Evolutionary conservation across 2,113 vertebrate species (phyloP), one percentile per base, ranked within the genome.

Genomic region (Agapornis roseicollis): DNA sequence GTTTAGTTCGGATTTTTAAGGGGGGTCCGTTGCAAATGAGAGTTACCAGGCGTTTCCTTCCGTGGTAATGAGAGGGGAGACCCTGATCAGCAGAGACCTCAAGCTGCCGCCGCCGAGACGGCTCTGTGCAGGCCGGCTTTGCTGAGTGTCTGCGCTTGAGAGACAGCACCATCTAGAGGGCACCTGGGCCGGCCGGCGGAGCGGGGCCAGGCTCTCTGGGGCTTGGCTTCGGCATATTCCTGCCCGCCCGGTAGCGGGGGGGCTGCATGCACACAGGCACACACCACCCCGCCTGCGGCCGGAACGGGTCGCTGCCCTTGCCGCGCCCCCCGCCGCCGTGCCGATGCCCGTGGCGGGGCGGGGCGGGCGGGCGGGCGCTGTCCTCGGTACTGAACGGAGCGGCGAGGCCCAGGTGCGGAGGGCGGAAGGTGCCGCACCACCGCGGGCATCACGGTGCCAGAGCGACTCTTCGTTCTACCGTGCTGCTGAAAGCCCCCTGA

Each of bases 151-250:
- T 96, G 97, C 74, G 33, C 90, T 90, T 95, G 96, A 94, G 63
- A 11, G 8, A 74, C 92, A 95, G 94, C 91, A 89, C 97, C 98
- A 97, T 79, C 98, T 98, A 73, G 80, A 74, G 96, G 96, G 76
- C 5, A 58, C 4, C 27, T 0, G 58, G 7, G 64, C 35, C 33
- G 29, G 35, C 55, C 17, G 5, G 20, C 14, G 10, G 2, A 42
- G 39, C 49, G 9, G 23, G 0, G 41, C 50, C 41, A 17, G 11
- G 9, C 31, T 10, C 29, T 2, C 3, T 0, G 49, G 10, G 15
- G 2, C 0, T 69, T 4, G 37, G 33, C 9, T 31, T 60, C 52
- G 41, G 10, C 49, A 0, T n/a, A 23, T 24, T 53, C 60, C 46
- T 13, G 50, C 66, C 3, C 12, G 9, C n/a, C 9, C 5, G 12